Evolutionary conservation across 2,113 vertebrate genomes (phyloP).

Genomic region (Rhinopomastus cyanomelas): DNA sequence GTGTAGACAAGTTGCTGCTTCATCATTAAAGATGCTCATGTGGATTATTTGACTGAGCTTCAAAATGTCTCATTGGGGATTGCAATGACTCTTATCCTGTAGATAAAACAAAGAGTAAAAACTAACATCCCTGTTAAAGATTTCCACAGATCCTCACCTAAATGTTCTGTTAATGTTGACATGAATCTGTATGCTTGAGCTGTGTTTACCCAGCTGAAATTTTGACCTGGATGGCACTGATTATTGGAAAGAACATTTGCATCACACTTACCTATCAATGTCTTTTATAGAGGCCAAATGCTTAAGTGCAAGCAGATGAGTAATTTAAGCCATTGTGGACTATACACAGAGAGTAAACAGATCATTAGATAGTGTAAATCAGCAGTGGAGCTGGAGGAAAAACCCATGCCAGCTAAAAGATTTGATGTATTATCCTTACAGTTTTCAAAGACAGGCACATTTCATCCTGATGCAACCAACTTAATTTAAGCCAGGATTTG

Average conservation of each 20-base stretch:
- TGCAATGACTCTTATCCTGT: neutral
- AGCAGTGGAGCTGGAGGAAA: constrained; percentile 14
- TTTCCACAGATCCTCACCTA: neutral
- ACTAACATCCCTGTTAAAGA: neutral
- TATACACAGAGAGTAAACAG: constrained; percentile 21
- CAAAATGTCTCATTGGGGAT: neutral
- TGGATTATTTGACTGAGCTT: neutral
- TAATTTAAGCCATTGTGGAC: constrained; percentile 29
- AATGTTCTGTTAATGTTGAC: neutral
- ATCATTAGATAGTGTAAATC: constrained; percentile 37
- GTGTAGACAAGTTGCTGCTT: neutral
- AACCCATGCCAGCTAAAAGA: neutral
- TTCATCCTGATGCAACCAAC: neutral
- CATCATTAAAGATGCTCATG: neutral
- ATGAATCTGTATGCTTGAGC: neutral
- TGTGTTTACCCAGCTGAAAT: neutral
- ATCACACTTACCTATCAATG: neutral
- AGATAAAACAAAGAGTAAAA: neutral
- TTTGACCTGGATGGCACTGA: neutral
- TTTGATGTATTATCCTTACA: neutral
- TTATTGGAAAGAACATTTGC: neutral
- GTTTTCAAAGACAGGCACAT: neutral
- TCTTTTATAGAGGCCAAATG: constrained; percentile 25
- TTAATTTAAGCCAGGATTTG: constrained; percentile 30
- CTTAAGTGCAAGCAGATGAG: constrained; percentile 39